Evolutionary conservation across 2,113 vertebrate species (phyloP).

Genomic region (Anhinga anhinga): DNA sequence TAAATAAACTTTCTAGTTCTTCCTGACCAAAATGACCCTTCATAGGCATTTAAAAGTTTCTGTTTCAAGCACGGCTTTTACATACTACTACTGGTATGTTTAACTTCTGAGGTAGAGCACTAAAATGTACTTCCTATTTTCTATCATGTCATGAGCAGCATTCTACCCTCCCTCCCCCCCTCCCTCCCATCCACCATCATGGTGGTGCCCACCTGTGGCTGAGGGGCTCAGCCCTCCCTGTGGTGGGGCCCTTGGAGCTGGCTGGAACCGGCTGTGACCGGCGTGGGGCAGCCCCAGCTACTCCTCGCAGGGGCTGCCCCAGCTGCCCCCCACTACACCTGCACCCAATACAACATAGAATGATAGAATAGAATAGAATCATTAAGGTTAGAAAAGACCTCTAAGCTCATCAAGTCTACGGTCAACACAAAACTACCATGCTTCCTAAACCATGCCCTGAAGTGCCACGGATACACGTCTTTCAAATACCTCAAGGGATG

Average conservation of each 20-base stretch:
- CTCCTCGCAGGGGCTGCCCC: accelerated
- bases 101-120: not conserved
- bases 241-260: accelerated
- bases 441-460: too few relatives aligned
- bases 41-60: not conserved
- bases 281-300: accelerated
- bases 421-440: too few relatives aligned
- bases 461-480: too few relatives aligned
- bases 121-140: not conserved
- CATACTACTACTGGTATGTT: not conserved
- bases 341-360: too few relatives aligned
- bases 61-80: not conserved
- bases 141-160: accelerated
- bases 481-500: too few relatives aligned
- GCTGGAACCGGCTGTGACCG: accelerated
- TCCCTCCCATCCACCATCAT: not conserved
- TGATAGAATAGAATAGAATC: too few relatives aligned
- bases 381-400: too few relatives aligned
- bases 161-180: not conserved
- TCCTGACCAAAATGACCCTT: not conserved
- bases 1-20: not conserved
- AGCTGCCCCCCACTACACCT: too few relatives aligned
- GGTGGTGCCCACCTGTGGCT: not conserved
- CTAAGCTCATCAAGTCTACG: too few relatives aligned
- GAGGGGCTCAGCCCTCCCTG: not conserved